phyloP scores from a whole-genome alignment of 2,113 vertebrate genomes.

The Deroptyus accipitrinus region DNA sequence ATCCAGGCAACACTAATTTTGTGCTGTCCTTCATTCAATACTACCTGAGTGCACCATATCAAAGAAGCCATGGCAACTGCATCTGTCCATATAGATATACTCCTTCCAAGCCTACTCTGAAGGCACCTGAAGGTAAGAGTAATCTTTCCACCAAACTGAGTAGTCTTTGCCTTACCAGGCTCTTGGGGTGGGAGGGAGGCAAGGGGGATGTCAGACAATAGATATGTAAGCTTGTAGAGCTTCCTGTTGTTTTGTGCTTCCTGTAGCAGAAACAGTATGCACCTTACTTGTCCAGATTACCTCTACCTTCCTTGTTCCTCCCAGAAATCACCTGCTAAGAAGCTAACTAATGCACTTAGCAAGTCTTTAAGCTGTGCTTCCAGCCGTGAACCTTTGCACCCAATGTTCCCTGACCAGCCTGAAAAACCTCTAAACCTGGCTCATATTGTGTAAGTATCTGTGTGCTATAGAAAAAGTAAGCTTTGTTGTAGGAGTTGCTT shows the following conservation, averaged over 20 bases:
- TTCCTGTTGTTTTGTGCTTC: constrained; percentile 43
- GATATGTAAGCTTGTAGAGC: neutral
- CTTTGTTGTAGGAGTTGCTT: neutral
- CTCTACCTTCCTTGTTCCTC: constrained; percentile 71
- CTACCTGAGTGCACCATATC: neutral
- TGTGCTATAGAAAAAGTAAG: neutral
- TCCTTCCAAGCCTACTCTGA: neutral
- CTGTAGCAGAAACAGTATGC: constrained; percentile 44
- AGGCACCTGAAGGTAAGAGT: neutral
- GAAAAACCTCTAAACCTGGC: constrained; percentile 96
- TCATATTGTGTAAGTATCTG: constrained; percentile 93
- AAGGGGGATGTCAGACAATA: neutral
- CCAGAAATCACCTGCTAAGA: constrained; percentile 99
- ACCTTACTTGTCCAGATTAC: constrained; percentile 64
- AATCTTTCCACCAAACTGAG: neutral
- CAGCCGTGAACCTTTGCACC: constrained; percentile 92
- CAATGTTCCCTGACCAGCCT: constrained; percentile 92
- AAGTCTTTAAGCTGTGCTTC: constrained; percentile 98
- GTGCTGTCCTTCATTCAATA: neutral
- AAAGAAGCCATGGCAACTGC: neutral
- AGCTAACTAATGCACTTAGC: constrained; percentile 94
- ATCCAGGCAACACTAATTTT: neutral
- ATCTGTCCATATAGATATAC: neutral
- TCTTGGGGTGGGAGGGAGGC: neutral
- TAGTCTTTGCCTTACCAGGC: neutral